Conservation (phyloP, 2,888 invertebrate genomes). For the Rotaria macrura region DNA sequence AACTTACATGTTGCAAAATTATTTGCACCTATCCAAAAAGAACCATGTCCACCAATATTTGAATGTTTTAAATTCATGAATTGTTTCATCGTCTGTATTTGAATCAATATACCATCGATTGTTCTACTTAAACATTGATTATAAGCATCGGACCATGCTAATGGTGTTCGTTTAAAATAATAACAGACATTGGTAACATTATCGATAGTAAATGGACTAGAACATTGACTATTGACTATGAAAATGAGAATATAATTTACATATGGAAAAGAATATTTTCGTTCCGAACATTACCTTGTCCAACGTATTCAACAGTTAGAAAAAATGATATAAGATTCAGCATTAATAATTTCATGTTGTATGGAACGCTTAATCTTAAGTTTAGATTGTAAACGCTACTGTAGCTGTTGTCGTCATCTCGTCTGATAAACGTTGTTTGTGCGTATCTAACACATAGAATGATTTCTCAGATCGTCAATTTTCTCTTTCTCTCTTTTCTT, state of each 20-base stretch:
- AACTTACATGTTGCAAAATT: conserved; percentile 10
- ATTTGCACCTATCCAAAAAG: background rate
- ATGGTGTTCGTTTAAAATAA: background rate
- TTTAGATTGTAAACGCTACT: background rate
- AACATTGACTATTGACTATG: background rate
- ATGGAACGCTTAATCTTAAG: background rate
- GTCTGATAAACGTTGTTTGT: background rate
- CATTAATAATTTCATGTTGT: background rate
- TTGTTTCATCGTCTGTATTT: background rate
- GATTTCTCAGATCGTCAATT: background rate
- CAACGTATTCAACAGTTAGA: background rate
- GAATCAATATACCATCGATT: background rate
- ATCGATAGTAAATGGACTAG: background rate
- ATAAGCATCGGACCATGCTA: background rate
- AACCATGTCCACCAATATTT: background rate
- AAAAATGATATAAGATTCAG: background rate
- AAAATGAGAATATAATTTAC: background rate
- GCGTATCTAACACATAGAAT: background rate
- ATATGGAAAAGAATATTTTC: background rate
- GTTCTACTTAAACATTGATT: background rate
- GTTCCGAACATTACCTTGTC: background rate
- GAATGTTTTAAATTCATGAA: background rate
- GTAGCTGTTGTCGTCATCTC: background rate
- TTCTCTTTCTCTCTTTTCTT: background rate
- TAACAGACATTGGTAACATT: background rate